Conservation (phyloP, 1,140 invertebrate species). For the Ceratina calcarata region DNA sequence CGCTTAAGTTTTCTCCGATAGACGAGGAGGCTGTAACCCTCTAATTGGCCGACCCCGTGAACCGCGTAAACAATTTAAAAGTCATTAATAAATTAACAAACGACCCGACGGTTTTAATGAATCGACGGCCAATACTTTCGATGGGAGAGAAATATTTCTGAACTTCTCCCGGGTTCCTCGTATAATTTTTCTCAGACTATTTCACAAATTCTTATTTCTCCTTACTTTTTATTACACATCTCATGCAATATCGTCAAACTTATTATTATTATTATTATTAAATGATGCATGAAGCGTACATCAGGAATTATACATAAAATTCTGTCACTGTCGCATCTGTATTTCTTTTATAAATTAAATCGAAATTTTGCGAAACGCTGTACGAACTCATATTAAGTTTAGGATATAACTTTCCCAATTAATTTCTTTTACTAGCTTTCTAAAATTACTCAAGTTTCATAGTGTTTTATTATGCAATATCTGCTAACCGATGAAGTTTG, state of each 20-base stretch:
- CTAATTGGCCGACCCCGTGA: conserved; percentile 33
- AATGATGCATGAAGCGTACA: conserved; percentile 18
- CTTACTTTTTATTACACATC: conserved; percentile 2
- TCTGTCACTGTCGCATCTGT: too few relatives aligned
- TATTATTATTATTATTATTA: conserved; percentile 22
- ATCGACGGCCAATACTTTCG: neutral
- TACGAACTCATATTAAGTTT: too few relatives aligned
- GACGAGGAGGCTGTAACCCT: conserved; percentile 10
- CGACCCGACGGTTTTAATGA: conserved; percentile 33
- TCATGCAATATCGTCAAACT: too few relatives aligned
- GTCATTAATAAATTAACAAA: conserved; percentile 44
- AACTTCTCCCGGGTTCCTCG: neutral
- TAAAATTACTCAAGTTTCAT: too few relatives aligned
- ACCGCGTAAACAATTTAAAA: conserved; percentile 46
- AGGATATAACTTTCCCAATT: too few relatives aligned
- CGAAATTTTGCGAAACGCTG: too few relatives aligned
- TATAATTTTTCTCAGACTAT: conserved; percentile 28
- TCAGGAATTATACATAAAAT: conserved; percentile 23
- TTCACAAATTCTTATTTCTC: too few relatives aligned
- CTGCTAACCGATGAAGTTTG: too few relatives aligned
- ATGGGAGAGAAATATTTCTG: conserved; percentile 29
- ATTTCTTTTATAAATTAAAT: too few relatives aligned
- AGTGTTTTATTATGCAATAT: too few relatives aligned
- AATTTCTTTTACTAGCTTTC: too few relatives aligned
- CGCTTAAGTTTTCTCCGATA: conserved; percentile 41